These are phyloP conservation scores for Bathynomus jamesi DNA, from an alignment of 1,140 invertebrate genomes.

Conservation along the genomic window DNA sequence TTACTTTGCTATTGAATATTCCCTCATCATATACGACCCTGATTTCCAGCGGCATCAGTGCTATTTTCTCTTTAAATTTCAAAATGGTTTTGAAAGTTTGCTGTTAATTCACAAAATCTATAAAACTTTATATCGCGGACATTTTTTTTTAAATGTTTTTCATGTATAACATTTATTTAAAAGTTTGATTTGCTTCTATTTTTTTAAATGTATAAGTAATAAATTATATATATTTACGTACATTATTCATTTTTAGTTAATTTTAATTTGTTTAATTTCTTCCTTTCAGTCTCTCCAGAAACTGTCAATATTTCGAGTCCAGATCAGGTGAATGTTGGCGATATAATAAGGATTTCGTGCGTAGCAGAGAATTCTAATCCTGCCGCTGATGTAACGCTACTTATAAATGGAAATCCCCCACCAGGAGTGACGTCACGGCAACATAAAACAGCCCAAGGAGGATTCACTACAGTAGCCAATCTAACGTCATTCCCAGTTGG, in stretches of 20 bases:
- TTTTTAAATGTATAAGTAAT: background rate
- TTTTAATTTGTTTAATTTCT: background rate
- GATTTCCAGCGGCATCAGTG: too few relatives aligned
- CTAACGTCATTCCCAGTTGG: slow-evolving; percentile 66
- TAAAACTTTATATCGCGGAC: too few relatives aligned
- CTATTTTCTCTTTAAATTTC: too few relatives aligned
- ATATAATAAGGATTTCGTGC: slow-evolving; percentile 28
- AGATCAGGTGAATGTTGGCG: slow-evolving; percentile 35
- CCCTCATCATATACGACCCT: too few relatives aligned
- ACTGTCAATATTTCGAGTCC: slow-evolving; percentile 46
- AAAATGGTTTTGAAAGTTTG: too few relatives aligned
- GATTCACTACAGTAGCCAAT: slow-evolving; percentile 82
- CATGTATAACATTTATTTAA: too few relatives aligned
- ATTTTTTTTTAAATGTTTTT: too few relatives aligned
- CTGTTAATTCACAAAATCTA: too few relatives aligned
- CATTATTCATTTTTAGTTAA: background rate
- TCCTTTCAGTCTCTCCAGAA: slow-evolving; percentile 44
- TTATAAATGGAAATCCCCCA: slow-evolving; percentile 43
- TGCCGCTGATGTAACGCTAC: slow-evolving; percentile 31
- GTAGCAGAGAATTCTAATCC: slow-evolving; percentile 31
- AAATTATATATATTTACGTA: background rate
- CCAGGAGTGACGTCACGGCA: slow-evolving; percentile 23
- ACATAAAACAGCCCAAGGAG: slow-evolving; percentile 49
- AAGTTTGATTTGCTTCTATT: too few relatives aligned
- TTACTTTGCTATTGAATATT: too few relatives aligned